Percentiles rank a stretch among this genome's conserved stretches.
phyloP scores from a whole-genome alignment of 2,888 invertebrate genomes.

The Thecocarcelia acutangulata region DNA sequence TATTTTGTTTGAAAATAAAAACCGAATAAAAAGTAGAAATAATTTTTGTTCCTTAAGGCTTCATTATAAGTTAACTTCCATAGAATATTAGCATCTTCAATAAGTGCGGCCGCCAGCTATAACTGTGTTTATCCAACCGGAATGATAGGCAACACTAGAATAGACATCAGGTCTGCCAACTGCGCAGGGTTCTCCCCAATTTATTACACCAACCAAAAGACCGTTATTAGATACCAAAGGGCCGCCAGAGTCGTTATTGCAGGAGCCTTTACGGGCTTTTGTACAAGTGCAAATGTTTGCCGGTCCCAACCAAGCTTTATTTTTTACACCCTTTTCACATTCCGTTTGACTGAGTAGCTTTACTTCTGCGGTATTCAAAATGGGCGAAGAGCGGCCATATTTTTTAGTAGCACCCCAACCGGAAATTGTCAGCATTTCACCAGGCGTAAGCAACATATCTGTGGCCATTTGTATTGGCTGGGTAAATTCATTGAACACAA shows the following conservation, averaged over 20 bases:
- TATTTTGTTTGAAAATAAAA: too few relatives aligned
- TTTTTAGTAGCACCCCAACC: conserved; percentile 84
- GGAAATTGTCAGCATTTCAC: conserved; percentile 83
- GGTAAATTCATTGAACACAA: conserved; percentile 82
- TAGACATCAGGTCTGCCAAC: conserved; percentile 79
- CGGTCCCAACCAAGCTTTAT: conserved; percentile 82
- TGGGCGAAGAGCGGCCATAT: conserved; percentile 83
- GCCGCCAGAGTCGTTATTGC: conserved; percentile 79
- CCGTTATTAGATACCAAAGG: conserved; percentile 76
- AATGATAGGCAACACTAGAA: conserved; percentile 76
- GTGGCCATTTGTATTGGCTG: conserved; percentile 83
- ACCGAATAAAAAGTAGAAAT: background rate
- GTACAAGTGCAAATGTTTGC: conserved; percentile 84
- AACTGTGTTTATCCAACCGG: conserved; percentile 76
- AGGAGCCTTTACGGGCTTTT: conserved; percentile 82
- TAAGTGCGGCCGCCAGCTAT: conserved; percentile 70
- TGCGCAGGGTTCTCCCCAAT: conserved; percentile 81
- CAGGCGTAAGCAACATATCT: conserved; percentile 82
- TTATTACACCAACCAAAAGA: conserved; percentile 78
- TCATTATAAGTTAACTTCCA: too few relatives aligned
- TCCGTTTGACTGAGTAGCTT: conserved; percentile 81
- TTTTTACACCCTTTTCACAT: conserved; percentile 82
- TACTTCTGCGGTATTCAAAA: conserved; percentile 83
- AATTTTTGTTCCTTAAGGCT: background rate
- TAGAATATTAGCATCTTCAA: conserved; percentile 55